Conservation (phyloP, 2,113 vertebrate genomes). For the Myotis davidii region DNA sequence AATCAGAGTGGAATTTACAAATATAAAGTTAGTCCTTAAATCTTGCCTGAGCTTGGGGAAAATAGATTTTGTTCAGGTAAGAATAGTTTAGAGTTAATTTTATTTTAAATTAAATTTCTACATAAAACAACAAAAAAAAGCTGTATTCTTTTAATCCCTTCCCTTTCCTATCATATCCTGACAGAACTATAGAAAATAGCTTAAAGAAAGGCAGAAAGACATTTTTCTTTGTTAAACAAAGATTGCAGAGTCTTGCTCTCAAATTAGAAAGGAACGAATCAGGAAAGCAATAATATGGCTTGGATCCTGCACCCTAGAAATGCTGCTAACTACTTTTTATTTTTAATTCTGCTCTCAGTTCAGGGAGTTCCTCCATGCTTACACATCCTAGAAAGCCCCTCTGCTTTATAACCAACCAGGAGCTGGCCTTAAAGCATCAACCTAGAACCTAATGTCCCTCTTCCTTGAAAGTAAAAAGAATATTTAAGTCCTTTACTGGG, state of each 20-base stretch:
- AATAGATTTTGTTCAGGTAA: conserved; percentile 13
- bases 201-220: conserved; percentile 19
- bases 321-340: not conserved
- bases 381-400: conserved; percentile 81
- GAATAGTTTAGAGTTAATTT: conserved; percentile 28
- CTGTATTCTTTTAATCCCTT: not conserved
- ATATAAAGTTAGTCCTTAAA: conserved; percentile 13
- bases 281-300: not conserved
- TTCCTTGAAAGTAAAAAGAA: conserved; percentile 2
- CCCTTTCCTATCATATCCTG: not conserved
- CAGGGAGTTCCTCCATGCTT: conserved; percentile 58
- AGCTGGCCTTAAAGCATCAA: conserved; percentile 43
- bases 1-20: not conserved
- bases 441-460: not conserved
- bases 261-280: conserved; percentile 45
- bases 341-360: conserved; percentile 61
- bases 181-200: not conserved
- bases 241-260: conserved; percentile 11
- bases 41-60: not conserved
- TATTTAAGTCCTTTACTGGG: conserved; percentile 16
- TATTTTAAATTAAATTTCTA: conserved; percentile 38
- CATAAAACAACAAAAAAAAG: not conserved
- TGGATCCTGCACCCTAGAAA: not conserved
- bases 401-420: conserved; percentile 40
- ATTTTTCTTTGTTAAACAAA: not conserved